Evolutionary conservation across 2,797 vertebrate genomes (phyloP), one percentile per base, ranked within the genome.

Genomic region (Trichosurus vulpecula): DNA sequence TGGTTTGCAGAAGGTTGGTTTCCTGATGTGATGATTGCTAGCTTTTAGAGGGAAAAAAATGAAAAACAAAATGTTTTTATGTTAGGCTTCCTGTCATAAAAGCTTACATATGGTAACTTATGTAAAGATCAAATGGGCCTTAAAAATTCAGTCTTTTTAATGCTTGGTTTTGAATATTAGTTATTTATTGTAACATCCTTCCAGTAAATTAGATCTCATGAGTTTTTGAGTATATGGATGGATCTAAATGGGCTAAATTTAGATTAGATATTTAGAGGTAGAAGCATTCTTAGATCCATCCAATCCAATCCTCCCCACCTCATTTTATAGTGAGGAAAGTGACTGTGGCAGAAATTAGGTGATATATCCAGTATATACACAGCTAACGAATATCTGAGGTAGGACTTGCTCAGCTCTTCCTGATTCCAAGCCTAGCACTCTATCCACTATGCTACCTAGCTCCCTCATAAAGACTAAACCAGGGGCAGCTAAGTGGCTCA

Each of bases 1-100:
- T 93, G 10, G 54, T 92, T 90, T 81, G n/a, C n/a, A 93, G 13
- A 91, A 96, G 58, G 90, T 94, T 93, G 54, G 94, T 41, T 87
- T 96, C 97, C 97, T 96, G 41, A 91, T 94, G 61, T 16, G 66
- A 91, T 90, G 81, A 91, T 93, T 96, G 92, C 54, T 92, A 54
- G 22, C 22, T 97, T 97, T 97, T 90, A 94, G 96, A 96, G 74
- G 41, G 41, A 8, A 19, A 74, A 81, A 87, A 90, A n/a, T 95
- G 52, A 90, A 95, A 96, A 92, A 87, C 57, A 93, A 93, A 94
- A 93, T 93, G n/a, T 92, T 93, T 96, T 95, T 51, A 56, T 89
- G 94, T 95, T 89, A 94, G 41, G 95, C n/a, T 93, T 95, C 74
- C 9, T 93, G 52, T 95, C 89, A 90, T 27, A 66, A 53, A 87